Evolutionary conservation across 2,113 vertebrate genomes (phyloP), one percentile per base, ranked within the genome.

Genomic region (Datnioides undecimradiatus): DNA sequence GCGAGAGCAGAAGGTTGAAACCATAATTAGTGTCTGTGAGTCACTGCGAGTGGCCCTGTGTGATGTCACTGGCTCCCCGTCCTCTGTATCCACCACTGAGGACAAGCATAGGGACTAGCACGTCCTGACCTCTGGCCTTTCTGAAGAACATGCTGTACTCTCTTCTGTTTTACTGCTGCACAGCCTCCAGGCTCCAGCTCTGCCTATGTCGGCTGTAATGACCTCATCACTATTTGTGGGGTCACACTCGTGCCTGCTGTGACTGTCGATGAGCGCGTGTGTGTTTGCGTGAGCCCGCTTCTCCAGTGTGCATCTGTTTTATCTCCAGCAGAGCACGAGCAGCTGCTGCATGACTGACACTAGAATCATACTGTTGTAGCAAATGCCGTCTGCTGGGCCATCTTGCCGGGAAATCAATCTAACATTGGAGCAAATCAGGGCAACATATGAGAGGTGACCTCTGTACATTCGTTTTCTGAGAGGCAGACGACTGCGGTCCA

Each of bases 21-120:
- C 83, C 78, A 62, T 90, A 91, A 93, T 92, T 91, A 92, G 83
- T 87, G 81, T 86, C 69, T 80, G 74, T 75, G 82, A 87, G 82
- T 86, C 81, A 87, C 60, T 16, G 76, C 36, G 5, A 86, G 66
- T 59, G 71, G 72, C 78, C 80, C 65, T 19, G 59, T 79, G 84
- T 90, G 85, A 90, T 91, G 87, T 92, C 91, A 90, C 78, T 13
- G 34, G 57, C 63, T 80, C 33, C 49, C 52, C 2, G 66, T 82
- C 59, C 84, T 84, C 82, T 85, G 85, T 80, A 38, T 79, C 60
- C 67, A 10, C 60, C 5, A 11, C 62, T 9, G 80, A 79, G 63
- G 74, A 91, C 88, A 82, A 73, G 88, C 52, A 36, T 1, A n/a
- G 82, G 59, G 66, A 88, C 75, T 17, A 27, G 80, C 82, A 77